phyloP scores from a whole-genome alignment of 2,113 vertebrate species.

The Alaudala cheleensis region DNA sequence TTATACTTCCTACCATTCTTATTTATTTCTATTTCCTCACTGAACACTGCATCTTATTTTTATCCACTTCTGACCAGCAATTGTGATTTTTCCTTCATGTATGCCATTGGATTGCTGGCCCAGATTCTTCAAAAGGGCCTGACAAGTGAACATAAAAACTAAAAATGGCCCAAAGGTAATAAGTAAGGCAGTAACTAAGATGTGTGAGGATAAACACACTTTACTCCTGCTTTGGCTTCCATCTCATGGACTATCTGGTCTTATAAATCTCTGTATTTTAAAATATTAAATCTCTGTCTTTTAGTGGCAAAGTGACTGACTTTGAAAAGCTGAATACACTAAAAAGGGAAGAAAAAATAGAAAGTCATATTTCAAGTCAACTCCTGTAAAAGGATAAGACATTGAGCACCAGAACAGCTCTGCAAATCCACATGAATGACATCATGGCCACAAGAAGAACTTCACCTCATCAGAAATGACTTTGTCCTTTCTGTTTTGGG shows the following conservation, averaged over 20 bases:
- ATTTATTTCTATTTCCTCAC: neutral
- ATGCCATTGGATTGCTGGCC: neutral
- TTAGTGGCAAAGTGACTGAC: neutral
- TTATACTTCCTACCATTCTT: neutral
- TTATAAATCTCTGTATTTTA: neutral
- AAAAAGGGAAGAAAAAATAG: neutral
- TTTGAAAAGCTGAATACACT: neutral
- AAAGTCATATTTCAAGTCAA: neutral
- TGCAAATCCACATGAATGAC: neutral
- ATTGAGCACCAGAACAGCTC: neutral
- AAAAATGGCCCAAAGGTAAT: neutral
- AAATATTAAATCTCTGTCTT: neutral
- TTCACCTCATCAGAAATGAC: neutral
- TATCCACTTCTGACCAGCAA: neutral
- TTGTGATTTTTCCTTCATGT: neutral
- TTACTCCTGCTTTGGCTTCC: rapidly evolving
- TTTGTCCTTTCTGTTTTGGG: neutral
- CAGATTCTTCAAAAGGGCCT: neutral
- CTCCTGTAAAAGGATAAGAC: neutral
- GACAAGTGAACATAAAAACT: neutral
- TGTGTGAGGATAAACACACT: neutral
- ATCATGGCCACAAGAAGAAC: neutral
- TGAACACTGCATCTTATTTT: neutral
- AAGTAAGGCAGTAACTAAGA: neutral
- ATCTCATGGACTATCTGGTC: neutral